Evolutionary conservation across 2,113 vertebrate species (phyloP), one percentile per base, ranked within the genome.

Genomic region (Paramisgurnus dabryanus): DNA sequence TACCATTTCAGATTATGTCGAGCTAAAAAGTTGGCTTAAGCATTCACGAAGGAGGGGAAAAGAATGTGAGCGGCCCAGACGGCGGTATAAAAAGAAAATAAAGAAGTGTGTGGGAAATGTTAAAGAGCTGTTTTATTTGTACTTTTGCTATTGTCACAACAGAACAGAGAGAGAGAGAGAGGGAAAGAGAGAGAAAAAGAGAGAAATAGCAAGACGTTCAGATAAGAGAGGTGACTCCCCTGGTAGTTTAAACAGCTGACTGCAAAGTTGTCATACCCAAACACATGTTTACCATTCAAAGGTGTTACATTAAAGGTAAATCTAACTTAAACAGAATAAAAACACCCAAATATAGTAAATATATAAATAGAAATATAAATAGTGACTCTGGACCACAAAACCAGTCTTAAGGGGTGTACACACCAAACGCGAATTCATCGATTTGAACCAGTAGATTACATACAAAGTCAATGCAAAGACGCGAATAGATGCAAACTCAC

Each of bases 1-100:
- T 88, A 90, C 89, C 91, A 90, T 92, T 91, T 91, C 90, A 92
- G 90, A 92, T 92, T 90, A 91, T 89, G 90, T 89, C 86, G 89
- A 90, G 89, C 89, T 88, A 90, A 91, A 90, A 93, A 92, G 50
- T 89, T 86, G 89, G 86, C 85, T 89, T 89, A 90, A 87, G 88
- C 85, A 79, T 63, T 89, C 87, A 83, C 83, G 82, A 84, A 85
- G 64, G 75, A 60, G 12, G 39, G 64, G 41, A 39, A 50, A 64
- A 70, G 47, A 60, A 49, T 40, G 57, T 18, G 55, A 27, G 55
- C 12, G n/a, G 45, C 70, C 68, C 12, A 40, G 43, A 58, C 10
- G 61, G 49, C 5, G 13, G 53, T 8, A 75, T 65, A 9, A 75
- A 74, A 80, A 63, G 43, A 78, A 57, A 18, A 86, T 71, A 80